Percentiles rank a stretch among this genome's conserved stretches.
Evolutionary conservation across 2,888 invertebrate species (phyloP).

Genomic region (Neoascia interrupta): DNA sequence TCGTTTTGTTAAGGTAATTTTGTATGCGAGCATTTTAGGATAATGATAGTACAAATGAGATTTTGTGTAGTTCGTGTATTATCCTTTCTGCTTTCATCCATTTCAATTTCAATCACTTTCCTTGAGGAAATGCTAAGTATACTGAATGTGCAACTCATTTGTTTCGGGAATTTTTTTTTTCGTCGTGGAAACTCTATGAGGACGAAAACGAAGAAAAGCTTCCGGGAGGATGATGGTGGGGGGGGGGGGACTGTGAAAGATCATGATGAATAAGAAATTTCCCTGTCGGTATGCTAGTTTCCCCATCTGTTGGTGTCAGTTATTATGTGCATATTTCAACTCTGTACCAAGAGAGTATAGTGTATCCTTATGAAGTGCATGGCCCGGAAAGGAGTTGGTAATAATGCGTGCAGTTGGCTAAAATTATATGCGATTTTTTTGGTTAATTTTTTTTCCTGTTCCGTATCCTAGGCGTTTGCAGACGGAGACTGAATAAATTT

Average conservation of each 20-base stretch:
- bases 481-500: slow-evolving; percentile 50
- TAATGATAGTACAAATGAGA: slow-evolving; percentile 35
- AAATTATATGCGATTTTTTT: slow-evolving; percentile 25
- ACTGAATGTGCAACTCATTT: slow-evolving; percentile 64
- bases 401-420: slow-evolving; percentile 63
- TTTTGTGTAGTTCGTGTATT: slow-evolving; percentile 11
- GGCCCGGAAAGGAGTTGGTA: slow-evolving; percentile 16
- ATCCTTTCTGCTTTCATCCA: not conserved
- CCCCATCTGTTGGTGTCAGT: slow-evolving; percentile 58
- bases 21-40: slow-evolving; percentile 19
- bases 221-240: not conserved
- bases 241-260: slow-evolving; percentile 15
- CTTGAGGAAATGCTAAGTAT: slow-evolving; percentile 12
- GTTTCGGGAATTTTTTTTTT: slow-evolving; percentile 8
- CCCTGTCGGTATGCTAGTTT: slow-evolving; percentile 28
- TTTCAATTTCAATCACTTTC: slow-evolving; percentile 49
- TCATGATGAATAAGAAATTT: slow-evolving; percentile 47
- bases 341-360: slow-evolving; percentile 8
- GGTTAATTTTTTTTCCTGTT: slow-evolving; percentile 4
- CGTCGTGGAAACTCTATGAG: not conserved
- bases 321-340: slow-evolving; percentile 68
- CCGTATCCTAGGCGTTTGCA: slow-evolving; percentile 1
- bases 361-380: slow-evolving; percentile 32
- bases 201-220: slow-evolving; percentile 5
- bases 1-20: slow-evolving; percentile 39